A percentile compares a stretch with the other conserved stretches of the same genome.
Conservation (phyloP, 2,888 invertebrate genomes). For the Aphidoletes aphidimyza region DNA sequence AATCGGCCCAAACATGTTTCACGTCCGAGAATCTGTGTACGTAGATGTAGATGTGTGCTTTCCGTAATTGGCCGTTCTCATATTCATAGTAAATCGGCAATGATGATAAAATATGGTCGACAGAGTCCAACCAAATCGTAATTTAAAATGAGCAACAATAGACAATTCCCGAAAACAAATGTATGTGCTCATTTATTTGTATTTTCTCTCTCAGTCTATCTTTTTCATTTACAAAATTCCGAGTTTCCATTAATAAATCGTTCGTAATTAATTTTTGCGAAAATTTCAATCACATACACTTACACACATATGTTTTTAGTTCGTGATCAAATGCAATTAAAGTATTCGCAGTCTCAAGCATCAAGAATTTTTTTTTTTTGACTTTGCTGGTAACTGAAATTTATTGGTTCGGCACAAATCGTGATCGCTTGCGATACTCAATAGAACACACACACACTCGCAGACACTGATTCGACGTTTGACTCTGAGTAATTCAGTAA, state of each 20-base stretch:
- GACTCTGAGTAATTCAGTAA: slow-evolving; percentile 19
- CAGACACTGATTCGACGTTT: no score
- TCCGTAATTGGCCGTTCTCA: no score
- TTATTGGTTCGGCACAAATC: neutral
- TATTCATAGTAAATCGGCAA: no score
- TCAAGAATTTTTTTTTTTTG: neutral
- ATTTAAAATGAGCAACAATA: no score
- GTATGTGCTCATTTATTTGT: no score
- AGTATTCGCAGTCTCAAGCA: neutral
- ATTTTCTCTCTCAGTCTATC: no score
- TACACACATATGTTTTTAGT: neutral
- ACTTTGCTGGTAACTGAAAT: neutral
- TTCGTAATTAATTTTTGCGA: neutral
- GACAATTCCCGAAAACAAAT: no score
- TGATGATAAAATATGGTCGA: neutral
- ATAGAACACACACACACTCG: neutral
- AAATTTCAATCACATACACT: neutral
- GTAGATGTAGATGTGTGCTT: no score
- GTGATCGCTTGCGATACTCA: neutral
- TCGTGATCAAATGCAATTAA: neutral
- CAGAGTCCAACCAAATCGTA: no score
- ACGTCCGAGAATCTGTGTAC: no score
- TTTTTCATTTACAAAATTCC: no score
- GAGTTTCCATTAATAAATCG: neutral
- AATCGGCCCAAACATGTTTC: neutral